phyloP scores from a whole-genome alignment of 2,888 invertebrate species.

The Thymelicus sylvestris region DNA sequence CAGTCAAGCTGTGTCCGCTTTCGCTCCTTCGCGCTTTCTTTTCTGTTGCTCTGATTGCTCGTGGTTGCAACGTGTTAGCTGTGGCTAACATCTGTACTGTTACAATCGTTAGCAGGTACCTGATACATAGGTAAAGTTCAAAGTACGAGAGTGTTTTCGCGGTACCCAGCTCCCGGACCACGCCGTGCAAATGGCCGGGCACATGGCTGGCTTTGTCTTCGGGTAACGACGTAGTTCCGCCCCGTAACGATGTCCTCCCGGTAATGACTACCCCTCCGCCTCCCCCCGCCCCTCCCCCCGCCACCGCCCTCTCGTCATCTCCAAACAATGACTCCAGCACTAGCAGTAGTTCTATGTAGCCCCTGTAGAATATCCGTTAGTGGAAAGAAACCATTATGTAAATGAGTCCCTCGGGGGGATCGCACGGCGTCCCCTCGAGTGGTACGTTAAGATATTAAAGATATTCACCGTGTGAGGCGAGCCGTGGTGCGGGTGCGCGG shows the following conservation, averaged over 20 bases:
- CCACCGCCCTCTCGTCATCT: constrained; percentile 43
- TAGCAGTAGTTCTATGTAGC: constrained; percentile 50
- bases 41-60: too few relatives aligned
- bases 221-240: constrained; percentile 76
- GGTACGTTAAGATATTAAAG: constrained; percentile 19
- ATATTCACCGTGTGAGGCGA: neutral
- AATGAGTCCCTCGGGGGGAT: constrained; percentile 31
- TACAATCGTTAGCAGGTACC: too few relatives aligned
- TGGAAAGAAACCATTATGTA: constrained; percentile 37
- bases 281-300: constrained; percentile 40
- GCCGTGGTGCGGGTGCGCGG: neutral
- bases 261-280: constrained; percentile 61
- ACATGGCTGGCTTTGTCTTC: constrained; percentile 75
- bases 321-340: constrained; percentile 57
- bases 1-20: too few relatives aligned
- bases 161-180: constrained; percentile 48
- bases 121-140: neutral
- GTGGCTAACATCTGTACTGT: too few relatives aligned
- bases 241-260: constrained; percentile 71
- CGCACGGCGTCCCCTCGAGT: constrained; percentile 16
- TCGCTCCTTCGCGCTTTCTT: too few relatives aligned
- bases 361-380: constrained; percentile 32
- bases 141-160: neutral
- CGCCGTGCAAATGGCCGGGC: constrained; percentile 62
- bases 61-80: too few relatives aligned